Evolutionary conservation across 2,888 invertebrate genomes (phyloP), one percentile per base, ranked within the genome.

Genomic region (Brachycybe producta): DNA sequence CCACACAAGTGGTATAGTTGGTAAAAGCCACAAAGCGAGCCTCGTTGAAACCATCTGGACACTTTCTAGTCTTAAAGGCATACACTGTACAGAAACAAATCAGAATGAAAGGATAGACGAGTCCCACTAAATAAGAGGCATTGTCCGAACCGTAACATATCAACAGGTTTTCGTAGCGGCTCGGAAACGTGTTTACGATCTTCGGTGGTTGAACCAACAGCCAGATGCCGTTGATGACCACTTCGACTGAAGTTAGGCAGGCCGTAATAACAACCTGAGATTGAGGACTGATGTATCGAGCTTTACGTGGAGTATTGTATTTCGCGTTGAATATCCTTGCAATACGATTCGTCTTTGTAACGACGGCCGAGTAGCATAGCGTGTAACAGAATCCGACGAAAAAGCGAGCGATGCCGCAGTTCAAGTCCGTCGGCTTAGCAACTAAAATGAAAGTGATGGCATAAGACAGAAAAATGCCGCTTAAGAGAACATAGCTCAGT

Each of bases 41-140:
- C 61, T 75, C 75, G 61, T 75, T 75, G 62, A 75, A 75, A 1
- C 75, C 75, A 52, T 72, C 74, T 0, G 75, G 75, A 55, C 74
- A 73, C 58, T 75, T 75, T 44, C 75, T 61, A 5, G 75, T 75
- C 59, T 72, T 72, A 51, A 75, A 65, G 15, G 75, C 75, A 59
- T 73, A 75, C 8, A 73, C 64, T 1, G 74, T 72, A 60, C 74
- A 75, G 34, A 68, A 59, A 2, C 72, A 66, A 54, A 75, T 71
- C 19, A 75, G 62, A 28, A 73, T 52, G 36, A 73, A 69, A 0
- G 75, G 74, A 55, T 74, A 75, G 30, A 71, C 62, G 27, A 75
- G 64, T 0, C 72, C 72, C 11, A 72, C 65, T 52, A 68, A 52
- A 60, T 73, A 74, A 1, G 71, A 69, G 44, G 67, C 66, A 46